These are phyloP conservation scores for Polymixis flavicincta DNA, from an alignment of 2,888 invertebrate genomes.

Conservation along the genomic window DNA sequence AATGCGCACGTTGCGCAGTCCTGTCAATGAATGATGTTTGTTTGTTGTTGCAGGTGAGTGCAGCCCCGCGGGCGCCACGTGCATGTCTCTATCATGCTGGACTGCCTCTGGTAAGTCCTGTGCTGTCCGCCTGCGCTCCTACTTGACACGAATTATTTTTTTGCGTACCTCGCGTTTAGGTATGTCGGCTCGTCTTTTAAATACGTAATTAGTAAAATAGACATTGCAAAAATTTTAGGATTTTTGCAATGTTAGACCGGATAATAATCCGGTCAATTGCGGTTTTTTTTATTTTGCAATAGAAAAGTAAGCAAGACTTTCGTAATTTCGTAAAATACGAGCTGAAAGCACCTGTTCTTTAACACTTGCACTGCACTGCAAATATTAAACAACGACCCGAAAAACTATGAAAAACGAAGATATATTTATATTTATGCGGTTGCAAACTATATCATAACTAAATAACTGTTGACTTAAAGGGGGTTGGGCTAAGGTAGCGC, in stretches of 20 bases:
- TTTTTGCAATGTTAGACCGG: not conserved
- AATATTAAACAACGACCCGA: no score
- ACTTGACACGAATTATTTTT: not conserved
- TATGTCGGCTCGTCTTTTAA: not conserved
- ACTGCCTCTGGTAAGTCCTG: conserved; percentile 86
- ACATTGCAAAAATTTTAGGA: not conserved
- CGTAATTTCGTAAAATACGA: no score
- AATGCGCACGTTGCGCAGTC: not conserved
- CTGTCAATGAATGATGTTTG: conserved; percentile 27
- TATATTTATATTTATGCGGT: no score
- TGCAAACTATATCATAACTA: no score
- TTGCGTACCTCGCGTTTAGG: not conserved
- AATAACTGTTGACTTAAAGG: no score
- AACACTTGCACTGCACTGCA: no score
- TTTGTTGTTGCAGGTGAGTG: conserved; percentile 87
- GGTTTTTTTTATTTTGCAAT: no score
- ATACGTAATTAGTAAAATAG: not conserved
- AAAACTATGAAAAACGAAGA: no score
- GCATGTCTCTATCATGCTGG: conserved; percentile 84
- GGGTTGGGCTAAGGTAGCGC: no score
- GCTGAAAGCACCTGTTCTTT: no score
- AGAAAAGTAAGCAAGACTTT: no score
- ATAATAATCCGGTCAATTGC: not conserved
- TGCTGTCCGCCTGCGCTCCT: conserved; percentile 8
- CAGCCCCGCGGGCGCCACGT: conserved; percentile 74